Evolutionary conservation across 2,113 vertebrate genomes (phyloP), one percentile per base, ranked within the genome.

Genomic region (Hemicordylus capensis): DNA sequence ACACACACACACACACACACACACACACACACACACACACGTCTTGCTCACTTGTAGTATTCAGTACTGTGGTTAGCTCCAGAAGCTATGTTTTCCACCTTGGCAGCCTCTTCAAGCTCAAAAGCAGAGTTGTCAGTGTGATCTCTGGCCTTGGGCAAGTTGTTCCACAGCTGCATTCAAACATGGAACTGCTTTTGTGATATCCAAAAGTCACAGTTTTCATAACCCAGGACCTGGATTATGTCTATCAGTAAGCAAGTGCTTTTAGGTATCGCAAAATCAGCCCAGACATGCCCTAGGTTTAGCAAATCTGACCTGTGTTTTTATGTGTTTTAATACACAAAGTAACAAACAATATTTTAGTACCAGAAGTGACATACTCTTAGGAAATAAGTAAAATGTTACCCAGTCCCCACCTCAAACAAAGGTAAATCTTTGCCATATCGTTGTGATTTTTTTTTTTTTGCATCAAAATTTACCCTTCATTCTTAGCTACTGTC

Each of bases 91-190:
- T 34, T 77, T 10, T 26, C 19, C 14, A 39, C n/a, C 11, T 58
- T 9, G 56, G 3, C 9, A 24, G 64, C 28, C 42, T 58, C 19
- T 39, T 1, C 44, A 86, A 3, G 39, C 14, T 76, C 59, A 91
- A 86, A 61, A 87, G 72, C 0, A 61, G 70, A 84, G 64, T 54
- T 91, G 14, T 48, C 73, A 70, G n/a, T 37, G 76, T 28, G 86
- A 72, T 24, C 64, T 76, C 31, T 48, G 75, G n/a, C 54, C 39
- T 4, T 31, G 83, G 20, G 14, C 42, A 80, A 88, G 26, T 4
- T 61, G 80, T 64, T 89, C 58, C 19, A 81, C 46, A 7, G 39
- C 42, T 28, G 34, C 17, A 46, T 15, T 42, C 46, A 37, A 24
- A 54, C 34, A 28, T 79, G 58, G 15, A 51, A 37, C 34, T 69